These are phyloP conservation scores for Cetonia aurata DNA, from an alignment of 2,888 invertebrate genomes.

Conservation along the genomic window DNA sequence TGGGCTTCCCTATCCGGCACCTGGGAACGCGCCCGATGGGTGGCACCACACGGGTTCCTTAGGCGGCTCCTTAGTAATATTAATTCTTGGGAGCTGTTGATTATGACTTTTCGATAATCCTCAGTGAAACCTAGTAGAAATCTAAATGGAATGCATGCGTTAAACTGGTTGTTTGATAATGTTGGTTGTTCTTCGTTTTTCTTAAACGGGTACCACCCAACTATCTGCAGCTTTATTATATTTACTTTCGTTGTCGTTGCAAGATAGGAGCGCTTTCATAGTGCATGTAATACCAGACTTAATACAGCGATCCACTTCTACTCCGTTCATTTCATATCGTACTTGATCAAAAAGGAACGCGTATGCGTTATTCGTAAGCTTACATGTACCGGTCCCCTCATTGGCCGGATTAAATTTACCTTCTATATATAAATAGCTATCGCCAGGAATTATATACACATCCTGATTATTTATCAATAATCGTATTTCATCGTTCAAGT, in stretches of 20 bases:
- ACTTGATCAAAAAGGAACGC: constrained; percentile 47
- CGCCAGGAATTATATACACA: constrained; percentile 40
- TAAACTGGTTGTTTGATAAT: constrained; percentile 10
- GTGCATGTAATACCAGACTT: constrained; percentile 39
- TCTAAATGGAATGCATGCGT: constrained; percentile 52
- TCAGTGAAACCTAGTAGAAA: constrained; percentile 58
- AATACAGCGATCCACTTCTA: constrained; percentile 44
- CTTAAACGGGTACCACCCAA: constrained; percentile 2
- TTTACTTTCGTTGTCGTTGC: constrained; percentile 44
- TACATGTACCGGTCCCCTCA: constrained; percentile 22
- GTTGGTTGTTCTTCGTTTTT: constrained; percentile 2
- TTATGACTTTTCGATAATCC: no score
- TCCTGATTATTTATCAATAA: no score
- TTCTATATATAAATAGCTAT: constrained; percentile 43
- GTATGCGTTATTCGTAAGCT: constrained; percentile 41
- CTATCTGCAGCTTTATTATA: no score
- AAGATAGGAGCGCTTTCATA: constrained; percentile 41
- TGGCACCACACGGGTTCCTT: no score
- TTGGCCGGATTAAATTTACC: constrained; percentile 28
- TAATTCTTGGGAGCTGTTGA: no score
- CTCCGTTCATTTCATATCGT: constrained; percentile 47
- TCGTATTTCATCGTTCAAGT: no score
- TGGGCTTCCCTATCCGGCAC: no score
- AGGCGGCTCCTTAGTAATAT: no score
- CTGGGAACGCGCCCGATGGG: no score